These are phyloP conservation scores for Drosophila mettleri DNA, from an alignment of 2,888 invertebrate species.

Conservation along the genomic window DNA sequence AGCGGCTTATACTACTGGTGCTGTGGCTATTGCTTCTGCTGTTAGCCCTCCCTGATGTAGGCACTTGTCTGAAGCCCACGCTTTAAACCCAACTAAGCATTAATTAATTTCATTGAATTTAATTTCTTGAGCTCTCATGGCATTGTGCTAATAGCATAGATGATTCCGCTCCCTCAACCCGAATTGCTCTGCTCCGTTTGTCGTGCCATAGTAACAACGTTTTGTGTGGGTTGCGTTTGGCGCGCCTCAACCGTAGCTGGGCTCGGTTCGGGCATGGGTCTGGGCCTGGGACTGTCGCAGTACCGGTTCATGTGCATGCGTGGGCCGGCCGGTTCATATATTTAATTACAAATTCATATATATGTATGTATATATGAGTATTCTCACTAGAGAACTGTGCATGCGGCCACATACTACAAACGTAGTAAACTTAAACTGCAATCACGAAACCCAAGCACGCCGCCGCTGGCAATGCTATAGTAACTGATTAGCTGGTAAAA, in stretches of 20 bases:
- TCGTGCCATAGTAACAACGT: conserved; percentile 36
- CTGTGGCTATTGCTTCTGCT: background rate
- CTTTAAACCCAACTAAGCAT: conserved; percentile 46
- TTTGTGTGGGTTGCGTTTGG: conserved; percentile 46
- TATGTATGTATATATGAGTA: conserved; percentile 14
- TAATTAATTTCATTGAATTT: conserved; percentile 78
- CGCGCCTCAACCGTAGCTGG: conserved; percentile 46
- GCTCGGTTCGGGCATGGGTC: conserved; percentile 18
- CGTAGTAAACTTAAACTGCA: conserved; percentile 78
- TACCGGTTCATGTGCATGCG: conserved; percentile 66
- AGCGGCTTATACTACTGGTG: conserved; percentile 25
- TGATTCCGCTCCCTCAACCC: conserved; percentile 6
- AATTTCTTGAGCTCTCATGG: conserved; percentile 50
- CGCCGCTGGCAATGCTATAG: conserved; percentile 64
- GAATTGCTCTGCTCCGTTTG: conserved; percentile 4
- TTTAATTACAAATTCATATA: conserved; percentile 2
- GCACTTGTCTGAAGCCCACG: conserved; percentile 57
- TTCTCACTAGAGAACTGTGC: conserved; percentile 17
- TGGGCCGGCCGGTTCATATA: conserved; percentile 75
- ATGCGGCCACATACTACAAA: conserved; percentile 50
- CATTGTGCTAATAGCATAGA: conserved; percentile 36
- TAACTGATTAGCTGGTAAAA: conserved; percentile 72
- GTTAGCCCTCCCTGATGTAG: conserved; percentile 27
- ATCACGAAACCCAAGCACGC: conserved; percentile 73
- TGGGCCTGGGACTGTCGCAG: conserved; percentile 22